Evolutionary conservation across 2,888 invertebrate genomes (phyloP).

Genomic region (Drosophila nigricruria): DNA sequence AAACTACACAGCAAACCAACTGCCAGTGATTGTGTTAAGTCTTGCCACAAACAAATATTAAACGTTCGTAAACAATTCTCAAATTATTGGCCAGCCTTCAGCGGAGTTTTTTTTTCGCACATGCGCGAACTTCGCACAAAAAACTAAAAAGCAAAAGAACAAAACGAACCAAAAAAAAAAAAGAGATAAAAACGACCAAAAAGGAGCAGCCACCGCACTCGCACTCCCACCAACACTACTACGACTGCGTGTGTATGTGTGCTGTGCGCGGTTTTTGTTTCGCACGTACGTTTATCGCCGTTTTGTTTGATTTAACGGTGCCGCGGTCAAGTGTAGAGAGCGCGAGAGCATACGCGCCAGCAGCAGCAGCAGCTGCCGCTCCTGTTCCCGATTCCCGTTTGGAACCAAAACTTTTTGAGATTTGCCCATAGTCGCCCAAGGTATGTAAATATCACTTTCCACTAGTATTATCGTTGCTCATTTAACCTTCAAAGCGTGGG

Average conservation of each 20-base stretch:
- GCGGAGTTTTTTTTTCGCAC: conserved; percentile 63
- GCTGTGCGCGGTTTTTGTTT: conserved; percentile 61
- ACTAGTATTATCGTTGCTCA: conserved; percentile 16
- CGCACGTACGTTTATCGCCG: conserved; percentile 70
- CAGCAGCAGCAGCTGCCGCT: conserved; percentile 14
- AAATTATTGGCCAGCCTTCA: conserved; percentile 29
- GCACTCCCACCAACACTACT: conserved; percentile 34
- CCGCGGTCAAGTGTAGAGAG: conserved; percentile 73
- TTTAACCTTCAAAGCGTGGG: conserved; percentile 36
- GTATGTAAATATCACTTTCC: conserved; percentile 58
- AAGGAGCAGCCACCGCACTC: conserved; percentile 62
- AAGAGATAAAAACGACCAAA: conserved; percentile 70
- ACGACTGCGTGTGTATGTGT: conserved; percentile 27
- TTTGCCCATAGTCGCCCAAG: conserved; percentile 41
- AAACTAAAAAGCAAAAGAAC: conserved; percentile 62
- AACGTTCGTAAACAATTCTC: conserved; percentile 9
- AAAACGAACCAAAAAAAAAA: conserved; percentile 54
- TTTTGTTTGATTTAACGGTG: conserved; percentile 73
- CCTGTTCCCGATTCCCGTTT: conserved; percentile 49
- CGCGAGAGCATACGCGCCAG: conserved; percentile 35
- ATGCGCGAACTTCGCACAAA: conserved; percentile 74
- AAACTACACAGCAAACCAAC: conserved; percentile 30
- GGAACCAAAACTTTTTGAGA: conserved; percentile 42
- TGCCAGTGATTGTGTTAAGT: conserved; percentile 48
- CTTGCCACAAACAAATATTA: conserved; percentile 16